These are phyloP conservation scores for Virgularia gustaviana DNA, from an alignment of 92 coral and sea anemone species.

Conservation along the genomic window DNA sequence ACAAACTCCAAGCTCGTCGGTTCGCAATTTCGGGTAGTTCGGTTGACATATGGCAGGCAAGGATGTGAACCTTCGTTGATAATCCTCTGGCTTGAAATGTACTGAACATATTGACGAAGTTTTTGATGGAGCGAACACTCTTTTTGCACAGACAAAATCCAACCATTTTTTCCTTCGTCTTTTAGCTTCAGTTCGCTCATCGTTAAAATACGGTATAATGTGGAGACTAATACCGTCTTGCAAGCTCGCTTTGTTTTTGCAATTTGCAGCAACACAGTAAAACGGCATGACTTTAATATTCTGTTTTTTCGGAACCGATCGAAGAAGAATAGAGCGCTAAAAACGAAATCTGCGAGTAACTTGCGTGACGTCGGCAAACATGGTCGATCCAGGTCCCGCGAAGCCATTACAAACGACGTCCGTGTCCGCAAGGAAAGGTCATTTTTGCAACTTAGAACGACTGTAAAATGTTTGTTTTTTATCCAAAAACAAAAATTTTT, in stretches of 20 bases:
- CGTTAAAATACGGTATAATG: background rate
- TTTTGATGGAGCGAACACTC: conserved; percentile 8
- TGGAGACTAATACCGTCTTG: background rate
- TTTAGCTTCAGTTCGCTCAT: background rate
- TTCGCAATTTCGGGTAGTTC: conserved; percentile 6
- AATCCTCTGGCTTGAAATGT: conserved; percentile 34
- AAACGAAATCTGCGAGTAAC: background rate
- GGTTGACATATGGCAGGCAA: conserved; percentile 21
- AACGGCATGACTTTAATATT: background rate
- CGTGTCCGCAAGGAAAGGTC: too few relatives aligned
- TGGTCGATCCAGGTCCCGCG: too few relatives aligned
- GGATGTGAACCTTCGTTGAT: background rate
- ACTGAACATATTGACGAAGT: conserved; percentile 25
- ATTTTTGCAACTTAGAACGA: too few relatives aligned
- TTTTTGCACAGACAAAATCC: too few relatives aligned
- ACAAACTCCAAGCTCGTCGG: conserved; percentile 37
- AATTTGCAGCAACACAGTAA: background rate
- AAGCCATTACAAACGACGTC: too few relatives aligned
- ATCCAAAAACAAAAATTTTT: too few relatives aligned
- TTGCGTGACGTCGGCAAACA: background rate
- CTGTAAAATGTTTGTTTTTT: too few relatives aligned
- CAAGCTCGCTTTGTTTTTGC: background rate
- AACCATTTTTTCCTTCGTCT: background rate
- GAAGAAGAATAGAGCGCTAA: background rate
- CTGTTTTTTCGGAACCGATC: background rate